Evolutionary conservation across 2,888 invertebrate genomes (phyloP), one percentile per base, ranked within the genome.

Genomic region (Tryphoninae sp.): DNA sequence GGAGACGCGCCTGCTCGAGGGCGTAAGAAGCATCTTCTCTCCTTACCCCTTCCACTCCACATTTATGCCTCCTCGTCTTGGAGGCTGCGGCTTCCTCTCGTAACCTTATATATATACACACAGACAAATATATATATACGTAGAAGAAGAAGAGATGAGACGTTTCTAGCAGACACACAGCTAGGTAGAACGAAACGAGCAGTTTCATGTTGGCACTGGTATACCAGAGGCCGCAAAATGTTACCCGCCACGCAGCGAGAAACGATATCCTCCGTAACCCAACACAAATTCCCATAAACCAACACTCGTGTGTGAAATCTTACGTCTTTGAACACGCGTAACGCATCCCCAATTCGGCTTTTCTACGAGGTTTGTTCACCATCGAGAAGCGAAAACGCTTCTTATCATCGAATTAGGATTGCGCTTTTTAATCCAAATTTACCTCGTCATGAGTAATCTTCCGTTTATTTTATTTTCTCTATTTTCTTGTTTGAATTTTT

Each of bases 1-100:
- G 83, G 79, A 82, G 87, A 85, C 86, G 65, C 69, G 55, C 73
- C 26, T 26, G 69, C 75, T 80, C 81, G 74, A 67, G 75, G 76
- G 80, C 82, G 74, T 71, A 77, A 82, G 82, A 80, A 74, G 78
- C 82, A 82, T 80, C 82, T 82, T 82, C 75, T 73, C 68, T 65
- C 67, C 53, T 45, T 65, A 26, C 26, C 69, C 77, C 23, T 16
- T 45, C 79, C 40, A 26, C 79, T 64, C 64, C 19, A 33, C 75
- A 68, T 80, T 26, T 26, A 26, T 26, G 26, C 3, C 72, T 69
- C 76, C 73, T 73, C 65, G 65, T 74, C 58, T 68, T 62, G 77
- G 72, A 81, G 65, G 71, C 78, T 59, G 51, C 53, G 51, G 74
- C 59, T 77, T 61, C 74, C 68, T 80, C 68, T 61, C 75, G 81